Percentiles rank a stretch among this genome's conserved stretches.
phyloP scores from a whole-genome alignment of 2,113 vertebrate species.

The mouse (Mus musculus) region DNA sequence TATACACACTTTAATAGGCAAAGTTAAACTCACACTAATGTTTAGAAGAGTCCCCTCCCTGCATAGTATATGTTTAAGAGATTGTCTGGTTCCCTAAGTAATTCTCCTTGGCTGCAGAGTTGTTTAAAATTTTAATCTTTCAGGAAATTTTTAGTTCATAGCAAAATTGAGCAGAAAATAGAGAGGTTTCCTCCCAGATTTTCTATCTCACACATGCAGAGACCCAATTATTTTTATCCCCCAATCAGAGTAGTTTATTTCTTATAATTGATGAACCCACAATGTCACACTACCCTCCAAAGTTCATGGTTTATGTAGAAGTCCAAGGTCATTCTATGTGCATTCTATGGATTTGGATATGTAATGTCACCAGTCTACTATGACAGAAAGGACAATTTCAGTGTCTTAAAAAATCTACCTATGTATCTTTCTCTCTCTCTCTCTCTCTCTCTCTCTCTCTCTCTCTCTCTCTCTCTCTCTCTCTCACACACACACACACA shows the following conservation, averaged over 20 bases:
- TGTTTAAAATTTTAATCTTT: not conserved
- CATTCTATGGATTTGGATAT: not conserved
- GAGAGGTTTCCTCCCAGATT: not conserved
- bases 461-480: too few relatives aligned
- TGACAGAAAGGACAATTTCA: not conserved
- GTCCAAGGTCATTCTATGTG: too few relatives aligned
- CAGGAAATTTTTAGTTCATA: not conserved
- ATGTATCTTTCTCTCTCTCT: too few relatives aligned
- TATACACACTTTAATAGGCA: not conserved
- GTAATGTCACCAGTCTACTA: not conserved
- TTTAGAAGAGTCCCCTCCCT: not conserved
- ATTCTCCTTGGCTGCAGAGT: not conserved
- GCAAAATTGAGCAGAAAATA: not conserved
- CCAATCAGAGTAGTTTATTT: not conserved
- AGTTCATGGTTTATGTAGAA: not conserved
- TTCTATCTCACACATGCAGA: not conserved
- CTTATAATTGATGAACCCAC: not conserved
- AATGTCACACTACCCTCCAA: not conserved
- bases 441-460: too few relatives aligned
- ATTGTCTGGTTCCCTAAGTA: not conserved
- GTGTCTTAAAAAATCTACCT: not conserved
- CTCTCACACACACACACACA: too few relatives aligned
- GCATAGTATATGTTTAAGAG: not conserved
- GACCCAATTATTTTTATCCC: not conserved
- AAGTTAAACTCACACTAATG: not conserved